Base-by-base conservation (phyloP, 2,888 invertebrate genomes). In the Ectobius pallidus region DNA sequence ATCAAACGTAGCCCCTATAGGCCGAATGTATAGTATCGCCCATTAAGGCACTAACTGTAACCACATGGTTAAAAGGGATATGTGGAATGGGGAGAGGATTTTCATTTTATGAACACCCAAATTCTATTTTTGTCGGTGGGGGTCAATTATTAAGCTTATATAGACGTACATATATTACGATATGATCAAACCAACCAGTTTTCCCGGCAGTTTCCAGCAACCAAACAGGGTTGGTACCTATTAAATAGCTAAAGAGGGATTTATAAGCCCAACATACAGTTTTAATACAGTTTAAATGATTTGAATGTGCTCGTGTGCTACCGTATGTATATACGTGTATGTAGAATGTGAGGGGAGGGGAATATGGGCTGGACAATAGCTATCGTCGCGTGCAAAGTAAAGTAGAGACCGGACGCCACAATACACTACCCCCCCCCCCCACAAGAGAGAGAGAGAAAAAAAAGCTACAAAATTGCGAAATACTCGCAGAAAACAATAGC, bases 51-150 rank as follows among this genome's bases (percentile, higher is more conserved):
- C 32, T 14, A 30, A n/a, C 18, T 16, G 44, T 18, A n/a, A 20
- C 18, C 65, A 46, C 65, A 44, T 39, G 65, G 65, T 46, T 65
- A 46, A 44, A 44, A 44, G 42, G 65, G 63, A 11, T 63, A 39
- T 42, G 14, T 65, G 20, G 22, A 9, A 18, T n/a, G 27, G 34
- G 42, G 61, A 20, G 58, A 42, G 67, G 27, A 70, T 61, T 70
- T 70, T 55, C 70, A 58, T 70, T 70, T 70, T 42, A 70, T 70
- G 58, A 39, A 70, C 70, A 70, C 27, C 34, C 39, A 61, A 70
- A 70, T 70, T 70, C 61, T 70, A 70, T 70, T 70, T 65, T 70
- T 39, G 61, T 70, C 70, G 42, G 70, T 70, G 39, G 58, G 61
- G 58, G 58, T 42, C 70, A 58, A 70, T 70, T 70, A 70, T 70